Base-by-base conservation (phyloP, 2,113 vertebrate genomes). In the Python bivittatus region DNA sequence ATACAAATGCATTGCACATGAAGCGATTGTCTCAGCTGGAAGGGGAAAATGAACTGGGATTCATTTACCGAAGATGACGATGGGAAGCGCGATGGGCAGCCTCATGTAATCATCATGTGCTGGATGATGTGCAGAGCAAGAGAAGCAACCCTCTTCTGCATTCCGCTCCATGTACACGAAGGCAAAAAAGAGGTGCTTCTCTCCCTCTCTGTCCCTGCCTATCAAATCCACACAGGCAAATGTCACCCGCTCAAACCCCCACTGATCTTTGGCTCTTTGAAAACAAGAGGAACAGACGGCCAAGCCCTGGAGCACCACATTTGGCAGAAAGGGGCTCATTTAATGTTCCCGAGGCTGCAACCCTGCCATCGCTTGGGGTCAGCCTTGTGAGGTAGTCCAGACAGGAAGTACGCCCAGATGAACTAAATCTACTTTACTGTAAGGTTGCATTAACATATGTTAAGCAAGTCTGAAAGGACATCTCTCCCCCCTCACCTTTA, bases 21-120 rank as follows among this genome's bases (percentile, higher is more conserved):
- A 38, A 25, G 33, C 72, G 5, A 20, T 90, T 84, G 83, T 33
- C 33, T 61, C 20, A n/a, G 27, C 6, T 20, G n/a, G 13, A 68
- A 25, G 38, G 54, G 60, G 53, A 38, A 60, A 61, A 9, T 38
- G 88, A 20, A 93, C 86, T 27, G 90, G 91, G 92, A 86, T 64
- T 94, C 42, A 93, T 93, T 91, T 88, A 52, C 91, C 54, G 57
- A 90, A 61, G 90, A 48, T 64, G 88, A 92, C 92, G 0, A 88
- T 94, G 44, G 57, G 89, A 64, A 60, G 57, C 6, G 87, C 12
- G 27, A 48, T 52, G 64, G 3, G 27, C 23, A 29, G 0, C 0
- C 0, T 68, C 1, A 1, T 60, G 83, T 83, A 1, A 48, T 15
- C 85, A 88, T 87, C 94, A 92, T 13, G 48, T 1, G 15, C 44